phyloP scores from a whole-genome alignment of 2,888 invertebrate genomes.

The Boloria euphrosyne region DNA sequence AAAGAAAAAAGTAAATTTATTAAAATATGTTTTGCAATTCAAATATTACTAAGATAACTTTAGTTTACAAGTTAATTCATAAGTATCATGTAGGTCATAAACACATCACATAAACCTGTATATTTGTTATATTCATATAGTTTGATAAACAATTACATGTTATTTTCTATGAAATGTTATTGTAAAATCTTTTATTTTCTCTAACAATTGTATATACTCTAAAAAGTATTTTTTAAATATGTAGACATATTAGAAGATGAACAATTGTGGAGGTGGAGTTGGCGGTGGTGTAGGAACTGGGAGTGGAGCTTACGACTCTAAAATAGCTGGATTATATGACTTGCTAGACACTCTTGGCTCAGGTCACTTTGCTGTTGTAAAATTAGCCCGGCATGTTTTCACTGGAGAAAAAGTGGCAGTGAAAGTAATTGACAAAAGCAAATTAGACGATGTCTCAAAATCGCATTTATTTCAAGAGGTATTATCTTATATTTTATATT shows the following conservation, averaged over 20 bases:
- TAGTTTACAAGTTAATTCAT: constrained; percentile 29
- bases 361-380: constrained; percentile 99
- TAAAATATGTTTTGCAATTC: neutral
- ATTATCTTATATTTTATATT: neutral
- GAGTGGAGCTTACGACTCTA: constrained; percentile 87
- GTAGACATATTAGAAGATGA: constrained; percentile 53
- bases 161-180: neutral
- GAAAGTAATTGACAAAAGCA: constrained; percentile 99
- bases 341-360: constrained; percentile 98
- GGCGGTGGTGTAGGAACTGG: constrained; percentile 57
- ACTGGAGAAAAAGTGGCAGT: constrained; percentile 99
- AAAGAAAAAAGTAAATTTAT: neutral
- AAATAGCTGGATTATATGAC: constrained; percentile 98
- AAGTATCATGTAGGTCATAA: constrained; percentile 38
- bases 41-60: neutral
- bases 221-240: constrained; percentile 29
- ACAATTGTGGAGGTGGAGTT: constrained; percentile 64
- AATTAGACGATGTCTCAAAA: constrained; percentile 96
- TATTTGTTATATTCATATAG: constrained; percentile 11
- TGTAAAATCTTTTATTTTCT: neutral
- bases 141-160: constrained; percentile 1
- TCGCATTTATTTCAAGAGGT: constrained; percentile 93
- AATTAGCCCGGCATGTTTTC: constrained; percentile 98
- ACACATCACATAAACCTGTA: constrained; percentile 23
- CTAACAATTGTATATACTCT: neutral